A percentile compares a stretch with the other conserved stretches of the same genome.
Evolutionary conservation across 2,888 invertebrate genomes (phyloP).

Genomic region (Ormyrus thymus): DNA sequence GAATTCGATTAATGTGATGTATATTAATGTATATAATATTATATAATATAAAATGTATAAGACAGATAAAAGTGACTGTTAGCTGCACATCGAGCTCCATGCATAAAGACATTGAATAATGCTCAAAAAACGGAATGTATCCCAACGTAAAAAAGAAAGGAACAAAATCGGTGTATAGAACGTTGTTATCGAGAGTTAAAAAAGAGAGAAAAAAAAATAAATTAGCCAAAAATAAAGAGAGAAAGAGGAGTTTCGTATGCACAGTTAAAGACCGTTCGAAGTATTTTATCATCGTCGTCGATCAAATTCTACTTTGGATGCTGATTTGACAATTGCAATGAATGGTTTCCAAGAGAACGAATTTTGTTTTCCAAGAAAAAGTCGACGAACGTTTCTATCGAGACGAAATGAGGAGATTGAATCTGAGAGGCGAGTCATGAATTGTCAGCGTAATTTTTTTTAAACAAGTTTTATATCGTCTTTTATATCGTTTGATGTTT

Average conservation of each 20-base stretch:
- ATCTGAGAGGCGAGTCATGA: no score
- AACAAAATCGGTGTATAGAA: constrained; percentile 53
- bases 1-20: constrained; percentile 54
- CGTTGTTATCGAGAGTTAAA: constrained; percentile 45
- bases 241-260: constrained; percentile 33
- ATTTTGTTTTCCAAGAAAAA: no score
- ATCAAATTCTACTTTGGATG: no score
- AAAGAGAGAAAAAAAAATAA: constrained; percentile 28
- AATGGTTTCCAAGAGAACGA: no score
- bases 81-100: constrained; percentile 75
- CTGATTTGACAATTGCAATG: no score
- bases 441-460: no score
- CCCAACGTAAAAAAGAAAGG: constrained; percentile 58
- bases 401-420: no score
- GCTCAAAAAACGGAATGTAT: constrained; percentile 65
- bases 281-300: constrained; percentile 29
- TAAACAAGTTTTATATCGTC: no score
- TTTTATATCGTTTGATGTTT: no score
- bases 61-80: constrained; percentile 71
- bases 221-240: constrained; percentile 33
- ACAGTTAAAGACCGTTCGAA: constrained; percentile 50
- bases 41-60: constrained; percentile 62
- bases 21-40: constrained; percentile 57
- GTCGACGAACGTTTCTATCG: no score
- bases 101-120: constrained; percentile 74